phyloP scores from a whole-genome alignment of 2,888 invertebrate species.

The Lasius platythorax region DNA sequence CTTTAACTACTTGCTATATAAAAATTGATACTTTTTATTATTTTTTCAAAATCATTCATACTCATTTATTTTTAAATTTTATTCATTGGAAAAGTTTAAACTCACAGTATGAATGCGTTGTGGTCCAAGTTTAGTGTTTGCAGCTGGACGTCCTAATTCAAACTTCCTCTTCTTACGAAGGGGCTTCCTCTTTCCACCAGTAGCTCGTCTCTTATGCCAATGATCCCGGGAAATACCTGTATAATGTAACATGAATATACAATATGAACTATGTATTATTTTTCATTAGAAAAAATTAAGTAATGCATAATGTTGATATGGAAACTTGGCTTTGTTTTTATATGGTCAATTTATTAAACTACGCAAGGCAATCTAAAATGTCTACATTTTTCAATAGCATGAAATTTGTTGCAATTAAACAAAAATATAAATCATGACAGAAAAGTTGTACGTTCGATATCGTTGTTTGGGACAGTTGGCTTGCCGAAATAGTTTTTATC shows the following conservation, averaged over 20 bases:
- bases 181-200: constrained; percentile 99
- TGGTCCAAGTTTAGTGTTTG: constrained; percentile 99
- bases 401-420: too few species aligned
- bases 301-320: too few species aligned
- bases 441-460: too few species aligned
- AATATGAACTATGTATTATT: not conserved
- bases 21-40: too few species aligned
- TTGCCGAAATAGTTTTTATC: too few species aligned
- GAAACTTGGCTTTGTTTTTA: too few species aligned
- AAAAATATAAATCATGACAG: too few species aligned
- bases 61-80: constrained; percentile 6
- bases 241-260: constrained; percentile 78
- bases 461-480: too few species aligned
- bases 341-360: too few species aligned
- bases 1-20: not conserved
- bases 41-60: not conserved
- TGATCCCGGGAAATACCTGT: constrained; percentile 99
- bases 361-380: too few species aligned
- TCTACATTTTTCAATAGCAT: too few species aligned
- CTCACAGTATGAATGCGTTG: constrained; percentile 96
- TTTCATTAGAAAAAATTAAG: too few species aligned
- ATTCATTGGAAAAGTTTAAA: constrained; percentile 24
- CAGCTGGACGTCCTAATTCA: constrained; percentile 99
- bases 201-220: constrained; percentile 99
- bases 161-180: constrained; percentile 99